Conservation (phyloP, 2,888 invertebrate species). For the Spisula subtruncata region DNA sequence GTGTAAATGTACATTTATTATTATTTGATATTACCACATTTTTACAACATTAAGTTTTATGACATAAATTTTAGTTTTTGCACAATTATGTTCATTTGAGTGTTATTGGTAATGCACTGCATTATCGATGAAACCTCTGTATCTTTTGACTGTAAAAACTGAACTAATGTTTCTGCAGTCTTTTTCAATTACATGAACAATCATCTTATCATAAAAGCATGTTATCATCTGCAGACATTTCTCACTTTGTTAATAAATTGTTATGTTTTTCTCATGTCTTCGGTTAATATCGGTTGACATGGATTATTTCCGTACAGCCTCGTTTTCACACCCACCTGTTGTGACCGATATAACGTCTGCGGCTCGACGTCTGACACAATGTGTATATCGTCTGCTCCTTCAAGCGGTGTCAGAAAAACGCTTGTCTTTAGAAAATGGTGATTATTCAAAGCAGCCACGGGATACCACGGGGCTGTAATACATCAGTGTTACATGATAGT, state of each 20-base stretch:
- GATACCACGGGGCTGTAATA: slow-evolving; percentile 6
- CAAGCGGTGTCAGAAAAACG: slow-evolving; percentile 32
- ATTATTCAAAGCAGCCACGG: slow-evolving; percentile 20
- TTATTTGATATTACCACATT: no score
- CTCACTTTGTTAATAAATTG: background rate
- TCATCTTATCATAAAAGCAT: background rate
- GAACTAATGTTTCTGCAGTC: no score
- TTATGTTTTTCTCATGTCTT: slow-evolving; percentile 21
- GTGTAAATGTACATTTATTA: no score
- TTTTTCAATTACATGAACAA: no score
- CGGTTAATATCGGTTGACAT: background rate
- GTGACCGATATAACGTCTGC: slow-evolving; percentile 36
- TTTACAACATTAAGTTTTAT: no score
- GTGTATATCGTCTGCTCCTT: slow-evolving; percentile 31
- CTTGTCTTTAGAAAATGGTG: slow-evolving; percentile 14
- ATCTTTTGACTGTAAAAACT: no score
- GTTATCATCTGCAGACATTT: background rate
- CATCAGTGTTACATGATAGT: slow-evolving; percentile 12
- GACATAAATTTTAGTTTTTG: no score
- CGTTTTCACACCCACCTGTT: slow-evolving; percentile 43
- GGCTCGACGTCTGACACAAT: slow-evolving; percentile 27
- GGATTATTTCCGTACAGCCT: slow-evolving; percentile 25
- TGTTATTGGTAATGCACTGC: no score
- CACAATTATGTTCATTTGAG: no score
- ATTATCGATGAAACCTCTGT: no score